phyloP scores from a whole-genome alignment of 1,140 invertebrate genomes.

The Polyergus mexicanus region DNA sequence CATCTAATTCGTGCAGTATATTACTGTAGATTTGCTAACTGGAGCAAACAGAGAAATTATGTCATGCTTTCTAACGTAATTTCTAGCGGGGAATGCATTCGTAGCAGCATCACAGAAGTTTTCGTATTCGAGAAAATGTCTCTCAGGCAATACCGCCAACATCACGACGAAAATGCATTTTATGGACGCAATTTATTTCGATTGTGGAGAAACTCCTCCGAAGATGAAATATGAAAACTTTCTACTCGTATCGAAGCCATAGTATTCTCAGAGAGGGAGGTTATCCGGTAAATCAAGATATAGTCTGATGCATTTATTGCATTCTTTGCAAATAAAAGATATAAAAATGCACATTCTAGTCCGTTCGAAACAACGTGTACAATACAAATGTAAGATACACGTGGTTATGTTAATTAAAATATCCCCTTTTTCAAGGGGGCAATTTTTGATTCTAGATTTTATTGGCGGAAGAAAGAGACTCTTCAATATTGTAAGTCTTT shows the following conservation, averaged over 20 bases:
- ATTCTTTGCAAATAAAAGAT: constrained; percentile 33
- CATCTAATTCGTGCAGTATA: not conserved
- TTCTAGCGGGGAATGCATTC: constrained; percentile 2
- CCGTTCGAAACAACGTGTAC: not conserved
- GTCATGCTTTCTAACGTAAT: constrained; percentile 26
- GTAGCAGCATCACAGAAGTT: constrained; percentile 40
- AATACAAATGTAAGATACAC: constrained; percentile 3
- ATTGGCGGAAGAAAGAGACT: not conserved
- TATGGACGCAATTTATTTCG: constrained; percentile 62
- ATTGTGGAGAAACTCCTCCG: constrained; percentile 53
- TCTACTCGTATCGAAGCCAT: not conserved
- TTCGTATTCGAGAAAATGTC: constrained; percentile 46
- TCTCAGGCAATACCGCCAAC: constrained; percentile 36
- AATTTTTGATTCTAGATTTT: constrained; percentile 1
- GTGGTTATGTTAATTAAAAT: not conserved
- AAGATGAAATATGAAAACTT: constrained; percentile 62
- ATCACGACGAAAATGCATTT: constrained; percentile 54
- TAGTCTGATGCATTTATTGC: constrained; percentile 41
- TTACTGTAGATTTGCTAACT: constrained; percentile 15
- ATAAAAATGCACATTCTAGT: constrained; percentile 12
- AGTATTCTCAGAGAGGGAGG: not conserved
- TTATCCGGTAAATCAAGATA: constrained; percentile 30
- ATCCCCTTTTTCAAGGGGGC: not conserved
- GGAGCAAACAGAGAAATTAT: constrained; percentile 33
- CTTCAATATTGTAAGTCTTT: not conserved